Evolutionary conservation across 2,113 vertebrate species (phyloP).

Genomic region (Paramormyrops kingsleyae): DNA sequence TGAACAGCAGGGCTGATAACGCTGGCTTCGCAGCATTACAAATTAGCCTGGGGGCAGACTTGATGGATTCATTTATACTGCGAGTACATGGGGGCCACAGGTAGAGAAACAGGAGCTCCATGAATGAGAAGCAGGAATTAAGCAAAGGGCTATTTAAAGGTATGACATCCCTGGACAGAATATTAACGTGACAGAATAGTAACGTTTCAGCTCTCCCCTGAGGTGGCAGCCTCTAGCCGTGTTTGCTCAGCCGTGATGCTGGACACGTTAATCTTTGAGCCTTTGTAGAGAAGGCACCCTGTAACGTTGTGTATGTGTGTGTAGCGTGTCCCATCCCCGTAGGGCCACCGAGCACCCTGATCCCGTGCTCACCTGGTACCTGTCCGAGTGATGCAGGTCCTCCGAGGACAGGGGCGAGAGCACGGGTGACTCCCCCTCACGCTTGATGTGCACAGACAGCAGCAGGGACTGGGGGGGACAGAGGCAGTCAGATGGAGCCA

Average conservation of each 20-base stretch:
- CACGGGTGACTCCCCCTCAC: slow-evolving; percentile 95
- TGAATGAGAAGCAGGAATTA: slow-evolving; percentile 21
- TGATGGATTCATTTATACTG: slow-evolving; percentile 45
- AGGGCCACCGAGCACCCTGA: neutral
- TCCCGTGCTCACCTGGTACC: slow-evolving; percentile 85
- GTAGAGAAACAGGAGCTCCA: slow-evolving; percentile 20
- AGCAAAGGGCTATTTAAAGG: slow-evolving; percentile 24
- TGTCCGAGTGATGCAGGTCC: slow-evolving; percentile 97
- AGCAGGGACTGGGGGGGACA: slow-evolving; percentile 78
- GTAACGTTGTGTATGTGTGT: neutral
- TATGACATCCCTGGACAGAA: neutral
- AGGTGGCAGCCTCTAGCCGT: neutral
- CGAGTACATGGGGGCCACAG: slow-evolving; percentile 35
- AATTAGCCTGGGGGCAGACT: slow-evolving; percentile 46
- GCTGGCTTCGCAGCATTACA: slow-evolving; percentile 30
- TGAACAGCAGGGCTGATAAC: slow-evolving; percentile 24
- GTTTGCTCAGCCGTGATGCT: neutral
- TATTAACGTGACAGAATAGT: neutral
- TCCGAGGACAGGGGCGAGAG: slow-evolving; percentile 95
- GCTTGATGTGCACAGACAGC: slow-evolving; percentile 96
- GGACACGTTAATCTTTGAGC: neutral
- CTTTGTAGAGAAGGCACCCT: neutral
- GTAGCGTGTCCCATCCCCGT: neutral
- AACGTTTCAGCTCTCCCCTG: neutral
- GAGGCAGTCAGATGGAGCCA: slow-evolving; percentile 10